Base-by-base conservation (phyloP, 2,888 invertebrate species). In the Chrysolina haemoptera region DNA sequence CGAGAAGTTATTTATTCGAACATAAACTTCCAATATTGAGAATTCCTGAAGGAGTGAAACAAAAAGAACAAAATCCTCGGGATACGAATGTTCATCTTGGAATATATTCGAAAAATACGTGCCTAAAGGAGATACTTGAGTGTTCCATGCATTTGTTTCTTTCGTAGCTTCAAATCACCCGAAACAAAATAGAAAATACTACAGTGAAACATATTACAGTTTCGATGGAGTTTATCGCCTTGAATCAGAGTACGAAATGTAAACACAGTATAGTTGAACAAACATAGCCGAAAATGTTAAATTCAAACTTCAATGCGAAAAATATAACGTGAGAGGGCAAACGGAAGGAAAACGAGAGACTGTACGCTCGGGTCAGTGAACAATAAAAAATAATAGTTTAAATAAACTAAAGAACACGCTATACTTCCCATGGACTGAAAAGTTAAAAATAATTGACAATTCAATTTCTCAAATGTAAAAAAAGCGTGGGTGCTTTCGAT, bases 131-230 rank as follows among this genome's bases (percentile, higher is more conserved):
- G 10, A 59, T 35, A 59, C 59, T 59, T 35, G 10, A 59, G 27
- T 59, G 12, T 12, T 22, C 5, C 14, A n/a, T 59, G 27, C 11
- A 20, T 53, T 53, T 53, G 20, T 53, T 53, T 53, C 53, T 20
- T 53, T 53, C 12, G 35, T 9, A 8, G 22, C 6, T 27, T 9
- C 35, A 14, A 59, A n/a, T 59, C 14, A 27, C 35, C 35, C 35
- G 10, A 14, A 59, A 35, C 35, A 35, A 59, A 59, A 59, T 12
- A 0, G 59, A 14, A 59, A 22, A 59, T 59, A 59, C 35, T 59
- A n/a, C 27, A 27, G 35, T 12, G 59, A 59, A 59, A 59, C 59
- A 59, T 59, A 59, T 59, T 59, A 59, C 35, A 35, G 27, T 59
- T 59, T 35, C 59, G n/a, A 35, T 35, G 27, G n/a, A 16, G 35